Conservation (phyloP, 1,140 invertebrate species). For the Drosophila repletoides region DNA sequence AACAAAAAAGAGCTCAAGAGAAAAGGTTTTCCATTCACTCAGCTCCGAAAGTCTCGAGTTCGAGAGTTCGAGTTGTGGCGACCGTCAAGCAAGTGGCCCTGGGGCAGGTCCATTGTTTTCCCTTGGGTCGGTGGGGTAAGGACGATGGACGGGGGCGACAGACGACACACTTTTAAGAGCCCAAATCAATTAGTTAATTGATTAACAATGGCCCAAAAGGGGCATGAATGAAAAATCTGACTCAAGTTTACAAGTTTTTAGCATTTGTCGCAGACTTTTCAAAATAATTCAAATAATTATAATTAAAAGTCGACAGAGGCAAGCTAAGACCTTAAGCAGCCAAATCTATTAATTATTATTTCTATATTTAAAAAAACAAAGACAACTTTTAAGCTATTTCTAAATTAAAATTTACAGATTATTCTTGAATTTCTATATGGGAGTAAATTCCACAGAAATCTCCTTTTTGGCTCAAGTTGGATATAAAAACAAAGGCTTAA, state of each 20-base stretch:
- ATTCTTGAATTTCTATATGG: too few species aligned
- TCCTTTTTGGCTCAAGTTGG: too few species aligned
- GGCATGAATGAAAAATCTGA: not conserved
- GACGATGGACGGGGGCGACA: constrained; percentile 24
- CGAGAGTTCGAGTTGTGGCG: too few species aligned
- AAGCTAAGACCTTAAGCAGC: too few species aligned
- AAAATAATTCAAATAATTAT: not conserved
- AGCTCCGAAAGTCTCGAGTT: constrained; percentile 36
- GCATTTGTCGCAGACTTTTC: constrained; percentile 1
- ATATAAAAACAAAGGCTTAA: too few species aligned
- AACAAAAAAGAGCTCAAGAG: constrained; percentile 44
- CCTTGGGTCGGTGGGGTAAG: constrained; percentile 10
- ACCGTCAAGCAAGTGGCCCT: constrained; percentile 58
- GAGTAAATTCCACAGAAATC: too few species aligned
- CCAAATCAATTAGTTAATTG: constrained; percentile 77
- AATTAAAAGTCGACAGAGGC: too few species aligned
- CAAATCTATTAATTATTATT: too few species aligned
- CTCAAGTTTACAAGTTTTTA: not conserved
- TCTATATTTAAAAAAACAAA: too few species aligned
- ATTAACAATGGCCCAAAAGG: constrained; percentile 59
- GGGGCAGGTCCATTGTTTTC: constrained; percentile 54
- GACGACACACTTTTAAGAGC: constrained; percentile 73
- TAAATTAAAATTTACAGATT: too few species aligned
- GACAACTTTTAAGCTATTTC: too few species aligned
- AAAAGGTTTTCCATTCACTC: constrained; percentile 46